Percentiles rank a stretch among this genome's conserved stretches.
phyloP scores from a whole-genome alignment of 2,888 invertebrate species.

The Pollenia labialis region DNA sequence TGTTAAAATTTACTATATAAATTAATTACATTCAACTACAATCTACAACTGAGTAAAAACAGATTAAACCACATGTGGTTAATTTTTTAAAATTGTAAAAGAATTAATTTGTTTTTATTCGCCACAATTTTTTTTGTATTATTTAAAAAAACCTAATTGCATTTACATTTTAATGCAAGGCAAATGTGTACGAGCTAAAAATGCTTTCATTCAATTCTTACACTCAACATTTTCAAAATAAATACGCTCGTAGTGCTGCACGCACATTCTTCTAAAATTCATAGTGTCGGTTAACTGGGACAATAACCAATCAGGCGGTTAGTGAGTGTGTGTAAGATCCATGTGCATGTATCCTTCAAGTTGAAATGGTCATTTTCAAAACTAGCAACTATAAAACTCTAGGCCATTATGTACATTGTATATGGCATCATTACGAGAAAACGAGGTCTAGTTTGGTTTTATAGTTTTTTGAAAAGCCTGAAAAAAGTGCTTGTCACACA shows the following conservation, averaged over 20 bases:
- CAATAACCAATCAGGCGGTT: background rate
- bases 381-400: conserved; percentile 44
- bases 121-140: conserved; percentile 9
- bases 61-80: conserved; percentile 50
- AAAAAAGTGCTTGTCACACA: conserved; percentile 44
- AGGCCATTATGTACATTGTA: conserved; percentile 40
- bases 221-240: conserved; percentile 14
- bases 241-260: background rate
- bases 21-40: conserved; percentile 36
- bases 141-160: conserved; percentile 13
- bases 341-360: conserved; percentile 26
- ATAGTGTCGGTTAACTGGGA: background rate
- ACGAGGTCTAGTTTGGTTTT: conserved; percentile 28
- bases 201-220: conserved; percentile 78
- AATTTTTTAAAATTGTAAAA: conserved; percentile 39
- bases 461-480: background rate
- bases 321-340: background rate
- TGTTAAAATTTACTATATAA: conserved; percentile 20
- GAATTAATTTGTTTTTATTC: conserved; percentile 82
- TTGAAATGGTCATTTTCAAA: conserved; percentile 35
- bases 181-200: conserved; percentile 70
- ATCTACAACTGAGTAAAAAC: background rate
- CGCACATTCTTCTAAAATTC: conserved; percentile 20
- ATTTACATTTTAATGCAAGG: background rate
- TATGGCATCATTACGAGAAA: conserved; percentile 53